These are phyloP conservation scores for Danio kyathit DNA, from an alignment of 2,797 vertebrate species.

Conservation along the genomic window DNA sequence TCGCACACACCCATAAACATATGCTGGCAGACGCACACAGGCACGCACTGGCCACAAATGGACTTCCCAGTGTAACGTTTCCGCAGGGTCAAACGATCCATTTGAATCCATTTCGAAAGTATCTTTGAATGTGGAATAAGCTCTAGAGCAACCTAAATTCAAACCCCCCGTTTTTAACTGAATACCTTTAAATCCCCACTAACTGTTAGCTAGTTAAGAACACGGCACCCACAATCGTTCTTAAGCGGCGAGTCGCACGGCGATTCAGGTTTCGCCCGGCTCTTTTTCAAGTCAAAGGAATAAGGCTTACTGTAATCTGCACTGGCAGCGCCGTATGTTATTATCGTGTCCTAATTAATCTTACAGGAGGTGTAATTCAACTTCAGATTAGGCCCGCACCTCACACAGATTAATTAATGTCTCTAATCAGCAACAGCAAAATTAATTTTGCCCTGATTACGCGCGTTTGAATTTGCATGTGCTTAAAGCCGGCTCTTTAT, in stretches of 20 bases:
- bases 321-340: conserved; percentile 92
- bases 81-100: neutral
- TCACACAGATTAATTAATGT: conserved; percentile 95
- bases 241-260: conserved; percentile 86
- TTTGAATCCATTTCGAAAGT: conserved; percentile 4
- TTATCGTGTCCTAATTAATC: conserved; percentile 96
- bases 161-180: neutral
- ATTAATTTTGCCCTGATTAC: conserved; percentile 96
- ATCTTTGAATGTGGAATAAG: conserved; percentile 7
- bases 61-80: conserved; percentile 27
- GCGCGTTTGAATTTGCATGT: conserved; percentile 93
- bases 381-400: conserved; percentile 93
- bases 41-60: conserved; percentile 20
- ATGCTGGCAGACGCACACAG: conserved; percentile 33
- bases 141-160: conserved; percentile 21
- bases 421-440: conserved; percentile 94
- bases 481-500: conserved; percentile 91
- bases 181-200: conserved; percentile 32
- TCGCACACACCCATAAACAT: conserved; percentile 39
- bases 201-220: conserved; percentile 38
- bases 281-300: conserved; percentile 85
- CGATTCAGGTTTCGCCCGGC: conserved; percentile 88
- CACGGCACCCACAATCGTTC: conserved; percentile 72
- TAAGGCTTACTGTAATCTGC: conserved; percentile 87
- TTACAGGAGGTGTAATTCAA: conserved; percentile 94